Evolutionary conservation across 2,113 vertebrate genomes (phyloP).

Genomic region (Brevimyrus niger): DNA sequence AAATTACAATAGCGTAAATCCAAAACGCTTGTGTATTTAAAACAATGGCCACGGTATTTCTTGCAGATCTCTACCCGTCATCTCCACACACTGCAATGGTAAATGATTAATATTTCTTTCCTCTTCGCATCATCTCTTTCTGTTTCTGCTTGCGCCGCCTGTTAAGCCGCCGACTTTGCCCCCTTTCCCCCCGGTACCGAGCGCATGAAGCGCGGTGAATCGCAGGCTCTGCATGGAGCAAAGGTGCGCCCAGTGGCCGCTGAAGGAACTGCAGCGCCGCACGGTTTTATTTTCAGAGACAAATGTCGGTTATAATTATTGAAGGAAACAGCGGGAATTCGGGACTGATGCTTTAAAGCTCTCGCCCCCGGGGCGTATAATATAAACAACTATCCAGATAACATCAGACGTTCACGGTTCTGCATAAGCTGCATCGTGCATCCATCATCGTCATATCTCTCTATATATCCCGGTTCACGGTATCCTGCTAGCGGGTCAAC

Average conservation of each 20-base stretch:
- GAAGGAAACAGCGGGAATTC: neutral
- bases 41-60: neutral
- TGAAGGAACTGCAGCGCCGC: neutral
- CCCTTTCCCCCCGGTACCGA: neutral
- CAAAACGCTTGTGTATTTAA: neutral
- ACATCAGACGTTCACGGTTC: neutral
- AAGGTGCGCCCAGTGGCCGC: neutral
- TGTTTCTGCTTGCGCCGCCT: neutral
- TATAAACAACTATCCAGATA: neutral
- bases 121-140: neutral
- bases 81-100: neutral
- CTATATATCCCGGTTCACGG: neutral
- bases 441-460: neutral
- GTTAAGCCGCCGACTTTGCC: constrained; percentile 1
- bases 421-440: neutral
- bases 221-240: neutral
- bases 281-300: neutral
- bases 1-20: neutral
- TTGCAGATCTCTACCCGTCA: neutral
- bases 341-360: neutral
- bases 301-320: neutral
- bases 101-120: neutral
- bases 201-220: neutral
- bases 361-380: neutral
- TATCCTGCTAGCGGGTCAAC: neutral